Evolutionary conservation across 2,797 vertebrate genomes (phyloP).

Genomic region (Enteromius viviparus): DNA sequence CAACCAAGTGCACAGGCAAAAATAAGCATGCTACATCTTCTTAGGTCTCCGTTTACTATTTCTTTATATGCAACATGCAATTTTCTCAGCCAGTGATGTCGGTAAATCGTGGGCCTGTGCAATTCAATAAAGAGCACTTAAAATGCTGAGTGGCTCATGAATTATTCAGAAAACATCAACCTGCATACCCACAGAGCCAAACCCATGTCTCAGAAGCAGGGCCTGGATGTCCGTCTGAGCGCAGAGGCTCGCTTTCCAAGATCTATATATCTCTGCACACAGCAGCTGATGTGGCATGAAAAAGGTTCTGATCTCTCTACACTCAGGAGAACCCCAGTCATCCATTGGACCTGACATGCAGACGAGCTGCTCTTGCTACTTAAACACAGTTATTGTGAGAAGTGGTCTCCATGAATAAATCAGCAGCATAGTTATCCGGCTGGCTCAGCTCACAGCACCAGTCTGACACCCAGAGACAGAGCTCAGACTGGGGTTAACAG

Average conservation of each 20-base stretch:
- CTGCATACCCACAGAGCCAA: slow-evolving; percentile 36
- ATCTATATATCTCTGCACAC: slow-evolving; percentile 29
- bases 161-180: slow-evolving; percentile 57
- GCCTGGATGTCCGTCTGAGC: not conserved
- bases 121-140: slow-evolving; percentile 54
- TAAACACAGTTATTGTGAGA: slow-evolving; percentile 44
- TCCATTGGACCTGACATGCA: slow-evolving; percentile 23
- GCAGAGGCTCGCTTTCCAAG: slow-evolving; percentile 29
- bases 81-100: slow-evolving; percentile 32
- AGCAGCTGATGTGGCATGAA: slow-evolving; percentile 38
- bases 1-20: not conserved
- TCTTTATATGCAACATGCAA: slow-evolving; percentile 42
- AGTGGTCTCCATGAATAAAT: slow-evolving; percentile 54
- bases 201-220: not conserved
- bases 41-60: slow-evolving; percentile 28
- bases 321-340: slow-evolving; percentile 22
- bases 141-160: slow-evolving; percentile 54
- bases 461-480: slow-evolving; percentile 44
- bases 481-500: not conserved
- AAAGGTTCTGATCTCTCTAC: slow-evolving; percentile 18
- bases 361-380: slow-evolving; percentile 12
- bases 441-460: slow-evolving; percentile 29
- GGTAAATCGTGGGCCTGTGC: slow-evolving; percentile 36
- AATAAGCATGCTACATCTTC: slow-evolving; percentile 17
- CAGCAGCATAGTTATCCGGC: slow-evolving; percentile 28